Evolutionary conservation across 2,797 vertebrate species (phyloP).

Genomic region (Notolepis coatsorum): DNA sequence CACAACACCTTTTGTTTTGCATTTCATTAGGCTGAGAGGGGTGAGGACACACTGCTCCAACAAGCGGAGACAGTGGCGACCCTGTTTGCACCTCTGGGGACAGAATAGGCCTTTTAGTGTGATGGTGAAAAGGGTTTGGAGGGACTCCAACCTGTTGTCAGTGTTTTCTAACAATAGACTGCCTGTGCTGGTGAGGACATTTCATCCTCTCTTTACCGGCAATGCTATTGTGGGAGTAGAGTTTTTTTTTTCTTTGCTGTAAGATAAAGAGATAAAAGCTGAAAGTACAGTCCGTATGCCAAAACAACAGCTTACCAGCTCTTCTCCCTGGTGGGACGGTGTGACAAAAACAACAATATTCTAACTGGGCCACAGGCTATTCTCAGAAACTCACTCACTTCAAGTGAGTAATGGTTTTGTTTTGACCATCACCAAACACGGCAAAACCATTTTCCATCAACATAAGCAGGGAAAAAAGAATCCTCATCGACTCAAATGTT

Average conservation of each 20-base stretch:
- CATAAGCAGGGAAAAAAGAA: no score
- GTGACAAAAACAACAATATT: neutral
- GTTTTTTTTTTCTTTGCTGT: no score
- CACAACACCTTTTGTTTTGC: neutral
- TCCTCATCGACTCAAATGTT: no score
- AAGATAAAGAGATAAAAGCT: slow-evolving; percentile 3
- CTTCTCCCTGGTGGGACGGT: neutral
- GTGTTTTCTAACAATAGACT: slow-evolving; percentile 48
- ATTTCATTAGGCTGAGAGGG: neutral
- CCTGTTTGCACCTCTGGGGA: neutral
- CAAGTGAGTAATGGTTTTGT: no score
- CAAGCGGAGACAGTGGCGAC: neutral
- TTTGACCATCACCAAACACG: no score
- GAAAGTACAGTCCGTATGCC: no score
- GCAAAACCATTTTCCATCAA: no score
- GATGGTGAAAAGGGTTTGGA: slow-evolving; percentile 20
- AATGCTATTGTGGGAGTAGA: slow-evolving; percentile 50
- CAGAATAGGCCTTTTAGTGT: neutral
- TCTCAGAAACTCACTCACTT: no score
- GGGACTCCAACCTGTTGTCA: slow-evolving; percentile 37
- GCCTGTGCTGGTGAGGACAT: slow-evolving; percentile 17
- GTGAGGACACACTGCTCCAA: neutral
- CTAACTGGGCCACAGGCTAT: no score
- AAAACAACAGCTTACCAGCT: no score
- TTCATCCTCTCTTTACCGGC: neutral